Conservation (phyloP, 2,888 invertebrate genomes). For the Tetanocera ferruginea region DNA sequence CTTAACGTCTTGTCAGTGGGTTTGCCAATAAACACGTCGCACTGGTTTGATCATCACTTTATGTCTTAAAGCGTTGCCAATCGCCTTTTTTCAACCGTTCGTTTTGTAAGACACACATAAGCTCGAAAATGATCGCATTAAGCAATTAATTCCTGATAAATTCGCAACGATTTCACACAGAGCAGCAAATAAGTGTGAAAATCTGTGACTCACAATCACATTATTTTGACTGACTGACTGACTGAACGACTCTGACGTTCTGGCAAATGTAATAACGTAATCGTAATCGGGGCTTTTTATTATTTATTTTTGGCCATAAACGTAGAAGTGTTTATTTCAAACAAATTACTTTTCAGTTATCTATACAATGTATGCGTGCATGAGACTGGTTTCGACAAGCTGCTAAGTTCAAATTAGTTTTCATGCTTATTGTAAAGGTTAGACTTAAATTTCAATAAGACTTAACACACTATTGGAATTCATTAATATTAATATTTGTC, state of each 20-base stretch:
- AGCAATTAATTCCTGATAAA: conserved; percentile 10
- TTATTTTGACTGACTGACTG: conserved; percentile 5
- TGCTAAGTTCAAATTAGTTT: too few relatives aligned
- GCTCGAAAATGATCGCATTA: conserved; percentile 1
- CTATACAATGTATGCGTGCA: too few relatives aligned
- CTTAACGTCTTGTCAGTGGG: background rate
- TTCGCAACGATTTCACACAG: background rate
- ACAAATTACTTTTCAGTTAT: background rate
- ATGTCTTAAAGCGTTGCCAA: background rate
- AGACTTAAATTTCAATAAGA: too few relatives aligned
- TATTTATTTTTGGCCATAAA: background rate
- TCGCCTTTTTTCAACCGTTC: background rate
- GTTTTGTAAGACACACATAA: background rate
- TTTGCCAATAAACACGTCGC: background rate
- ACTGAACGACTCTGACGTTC: background rate
- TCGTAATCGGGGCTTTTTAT: conserved; percentile 14
- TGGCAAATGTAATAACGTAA: background rate
- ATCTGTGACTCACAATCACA: conserved; percentile 18
- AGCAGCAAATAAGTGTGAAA: background rate
- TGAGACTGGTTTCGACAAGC: too few relatives aligned
- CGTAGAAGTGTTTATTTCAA: background rate
- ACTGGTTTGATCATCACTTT: background rate
- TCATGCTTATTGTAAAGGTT: too few relatives aligned
- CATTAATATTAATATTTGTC: too few relatives aligned
- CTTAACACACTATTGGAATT: too few relatives aligned